phyloP scores from a whole-genome alignment of 2,113 vertebrate genomes.

The Henicopernis longicauda region DNA sequence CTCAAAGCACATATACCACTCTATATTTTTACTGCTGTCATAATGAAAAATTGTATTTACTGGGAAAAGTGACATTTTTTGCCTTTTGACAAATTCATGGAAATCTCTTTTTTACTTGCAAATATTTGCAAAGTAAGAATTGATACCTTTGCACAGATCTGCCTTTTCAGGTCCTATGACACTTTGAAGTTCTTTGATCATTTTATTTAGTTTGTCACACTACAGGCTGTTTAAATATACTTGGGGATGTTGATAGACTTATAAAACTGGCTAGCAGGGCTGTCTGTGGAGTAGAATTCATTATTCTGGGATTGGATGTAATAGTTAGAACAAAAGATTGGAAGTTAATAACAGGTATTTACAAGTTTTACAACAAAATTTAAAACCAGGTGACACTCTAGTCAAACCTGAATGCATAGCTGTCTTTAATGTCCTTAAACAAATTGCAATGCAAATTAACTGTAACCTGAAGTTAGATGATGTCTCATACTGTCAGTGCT shows the following conservation, averaged over 20 bases:
- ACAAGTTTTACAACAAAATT: conserved; percentile 10
- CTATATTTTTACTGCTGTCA: neutral
- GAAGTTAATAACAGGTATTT: conserved; percentile 2
- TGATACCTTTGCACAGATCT: conserved; percentile 44
- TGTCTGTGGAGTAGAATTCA: conserved; percentile 25
- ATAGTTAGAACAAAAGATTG: conserved; percentile 13
- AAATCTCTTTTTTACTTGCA: conserved; percentile 57
- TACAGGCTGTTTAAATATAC: conserved; percentile 24
- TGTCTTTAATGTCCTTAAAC: neutral
- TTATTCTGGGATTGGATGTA: neutral
- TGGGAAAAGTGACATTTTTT: conserved; percentile 7
- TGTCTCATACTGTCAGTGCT: neutral
- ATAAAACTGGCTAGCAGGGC: conserved; percentile 7
- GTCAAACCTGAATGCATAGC: neutral
- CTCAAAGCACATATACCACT: neutral
- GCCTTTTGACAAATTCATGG: conserved; percentile 57
- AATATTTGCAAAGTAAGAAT: conserved; percentile 56
- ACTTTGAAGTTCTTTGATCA: conserved; percentile 67
- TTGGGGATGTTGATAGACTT: conserved; percentile 11
- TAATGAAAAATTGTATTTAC: conserved; percentile 40
- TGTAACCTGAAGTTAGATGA: neutral
- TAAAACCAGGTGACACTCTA: neutral
- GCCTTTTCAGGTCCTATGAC: conserved; percentile 41
- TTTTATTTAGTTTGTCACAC: conserved; percentile 59
- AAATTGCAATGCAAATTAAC: neutral